Percentiles rank a stretch among this genome's conserved stretches.
Conservation (phyloP, 2,113 vertebrate species). For the Heloderma charlesbogerti region DNA sequence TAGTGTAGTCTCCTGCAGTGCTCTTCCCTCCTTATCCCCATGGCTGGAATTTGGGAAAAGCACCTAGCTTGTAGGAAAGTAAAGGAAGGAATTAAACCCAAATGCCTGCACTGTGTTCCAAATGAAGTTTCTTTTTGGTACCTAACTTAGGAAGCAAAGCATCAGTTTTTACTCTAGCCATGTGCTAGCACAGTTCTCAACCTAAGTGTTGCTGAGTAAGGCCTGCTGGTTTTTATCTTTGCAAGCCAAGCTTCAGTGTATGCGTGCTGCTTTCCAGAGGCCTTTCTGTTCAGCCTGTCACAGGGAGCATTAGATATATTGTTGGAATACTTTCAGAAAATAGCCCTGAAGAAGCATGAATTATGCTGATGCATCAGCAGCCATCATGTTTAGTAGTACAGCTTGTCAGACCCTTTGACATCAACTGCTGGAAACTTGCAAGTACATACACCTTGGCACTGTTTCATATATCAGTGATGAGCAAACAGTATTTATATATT, state of each 20-base stretch:
- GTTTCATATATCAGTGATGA: not conserved
- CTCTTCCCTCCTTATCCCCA: not conserved
- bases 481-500: not conserved
- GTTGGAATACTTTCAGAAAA: slow-evolving; percentile 7
- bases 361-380: slow-evolving; percentile 25
- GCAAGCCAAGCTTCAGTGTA: not conserved
- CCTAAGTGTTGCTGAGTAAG: slow-evolving; percentile 8
- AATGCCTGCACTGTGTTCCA: not conserved
- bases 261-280: not conserved
- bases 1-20: not conserved
- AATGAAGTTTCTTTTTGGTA: not conserved
- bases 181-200: not conserved
- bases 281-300: not conserved
- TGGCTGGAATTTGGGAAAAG: not conserved
- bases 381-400: not conserved
- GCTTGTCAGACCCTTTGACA: slow-evolving; percentile 15
- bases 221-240: not conserved
- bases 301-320: not conserved
- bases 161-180: not conserved
- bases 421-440: not conserved
- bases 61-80: not conserved
- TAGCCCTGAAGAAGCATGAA: slow-evolving; percentile 3
- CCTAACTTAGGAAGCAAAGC: not conserved
- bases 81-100: not conserved
- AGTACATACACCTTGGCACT: slow-evolving; percentile 1